Conservation (phyloP, 1,140 invertebrate species). For the Melipona quadrifasciata region DNA sequence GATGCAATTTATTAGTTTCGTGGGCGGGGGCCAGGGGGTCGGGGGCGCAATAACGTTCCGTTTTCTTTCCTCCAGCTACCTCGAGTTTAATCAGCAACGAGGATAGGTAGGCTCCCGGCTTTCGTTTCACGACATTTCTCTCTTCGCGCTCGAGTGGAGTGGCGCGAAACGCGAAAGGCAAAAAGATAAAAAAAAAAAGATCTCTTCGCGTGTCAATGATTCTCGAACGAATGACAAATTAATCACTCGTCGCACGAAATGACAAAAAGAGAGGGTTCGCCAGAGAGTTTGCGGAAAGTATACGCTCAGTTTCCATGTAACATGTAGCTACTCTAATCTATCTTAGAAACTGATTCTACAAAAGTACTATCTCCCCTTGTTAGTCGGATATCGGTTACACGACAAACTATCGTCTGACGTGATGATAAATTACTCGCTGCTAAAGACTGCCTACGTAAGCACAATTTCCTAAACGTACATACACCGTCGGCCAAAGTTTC, state of each 20-base stretch:
- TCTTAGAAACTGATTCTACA: too few species aligned
- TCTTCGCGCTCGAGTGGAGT: background rate
- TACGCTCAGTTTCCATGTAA: too few species aligned
- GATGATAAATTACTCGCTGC: background rate
- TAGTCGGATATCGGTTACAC: background rate
- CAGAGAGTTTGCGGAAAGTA: too few species aligned
- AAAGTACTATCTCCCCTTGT: background rate
- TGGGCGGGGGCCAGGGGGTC: background rate
- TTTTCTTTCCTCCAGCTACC: background rate
- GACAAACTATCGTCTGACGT: background rate
- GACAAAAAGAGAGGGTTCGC: too few species aligned
- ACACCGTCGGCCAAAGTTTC: too few species aligned
- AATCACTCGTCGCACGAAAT: too few species aligned
- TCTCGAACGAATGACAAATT: too few species aligned
- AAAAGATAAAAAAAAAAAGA: too few species aligned
- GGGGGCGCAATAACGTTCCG: background rate
- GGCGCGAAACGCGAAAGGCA: too few species aligned
- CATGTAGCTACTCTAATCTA: too few species aligned
- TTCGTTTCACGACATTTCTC: background rate
- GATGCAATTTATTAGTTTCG: conserved; percentile 47
- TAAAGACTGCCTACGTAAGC: background rate
- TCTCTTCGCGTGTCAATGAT: too few species aligned
- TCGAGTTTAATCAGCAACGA: conserved; percentile 14
- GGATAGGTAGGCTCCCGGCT: background rate
- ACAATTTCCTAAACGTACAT: too few species aligned